A percentile compares a stretch with the other conserved stretches of the same genome.
Conservation (phyloP, 2,113 vertebrate species). For the Eudorcas thomsonii region DNA sequence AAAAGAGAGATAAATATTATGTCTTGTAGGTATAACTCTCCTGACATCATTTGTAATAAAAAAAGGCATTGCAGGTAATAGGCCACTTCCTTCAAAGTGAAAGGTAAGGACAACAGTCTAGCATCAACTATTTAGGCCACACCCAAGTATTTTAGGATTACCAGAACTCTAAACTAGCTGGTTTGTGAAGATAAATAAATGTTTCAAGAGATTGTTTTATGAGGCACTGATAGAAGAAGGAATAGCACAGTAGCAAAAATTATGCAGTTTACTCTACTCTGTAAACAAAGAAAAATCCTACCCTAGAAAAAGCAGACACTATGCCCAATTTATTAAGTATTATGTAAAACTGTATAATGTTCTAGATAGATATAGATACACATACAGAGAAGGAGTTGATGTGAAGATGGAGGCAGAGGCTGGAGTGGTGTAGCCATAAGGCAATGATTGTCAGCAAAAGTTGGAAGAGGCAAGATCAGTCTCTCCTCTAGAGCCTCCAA, state of each 20-base stretch:
- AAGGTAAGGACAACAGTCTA: fast-evolving
- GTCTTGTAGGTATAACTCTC: background rate
- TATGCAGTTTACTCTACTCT: background rate
- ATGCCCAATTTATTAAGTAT: background rate
- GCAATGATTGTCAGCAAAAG: background rate
- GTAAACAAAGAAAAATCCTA: background rate
- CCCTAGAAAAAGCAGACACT: background rate
- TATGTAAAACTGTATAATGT: background rate
- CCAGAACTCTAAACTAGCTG: background rate
- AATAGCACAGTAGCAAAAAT: background rate
- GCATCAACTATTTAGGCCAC: background rate
- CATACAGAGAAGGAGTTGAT: background rate
- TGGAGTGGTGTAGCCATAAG: background rate
- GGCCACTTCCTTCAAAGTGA: background rate
- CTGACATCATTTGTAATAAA: background rate
- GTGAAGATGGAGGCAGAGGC: no score
- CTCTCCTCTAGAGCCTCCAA: background rate
- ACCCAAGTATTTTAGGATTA: background rate
- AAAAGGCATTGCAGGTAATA: background rate
- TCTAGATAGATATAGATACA: background rate
- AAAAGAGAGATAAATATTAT: background rate
- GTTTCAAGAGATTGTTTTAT: background rate
- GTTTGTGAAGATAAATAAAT: background rate
- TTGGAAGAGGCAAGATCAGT: background rate
- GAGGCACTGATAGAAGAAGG: background rate